These are phyloP conservation scores for Microcebus jonahi DNA, from an alignment of 2,113 vertebrate genomes.

Conservation along the genomic window DNA sequence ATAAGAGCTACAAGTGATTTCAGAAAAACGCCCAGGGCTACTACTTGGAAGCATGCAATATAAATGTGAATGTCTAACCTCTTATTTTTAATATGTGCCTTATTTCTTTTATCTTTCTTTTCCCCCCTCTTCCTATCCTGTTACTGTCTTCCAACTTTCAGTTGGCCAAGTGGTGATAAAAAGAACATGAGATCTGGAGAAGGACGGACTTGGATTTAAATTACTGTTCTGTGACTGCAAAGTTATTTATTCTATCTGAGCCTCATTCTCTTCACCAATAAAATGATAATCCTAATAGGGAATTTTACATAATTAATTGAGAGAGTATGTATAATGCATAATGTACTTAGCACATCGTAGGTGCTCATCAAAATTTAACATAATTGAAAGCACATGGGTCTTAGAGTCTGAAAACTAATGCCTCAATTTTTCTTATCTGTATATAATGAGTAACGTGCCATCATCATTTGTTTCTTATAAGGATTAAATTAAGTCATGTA, in stretches of 20 bases:
- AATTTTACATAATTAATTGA: conserved; percentile 38
- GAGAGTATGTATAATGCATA: background rate
- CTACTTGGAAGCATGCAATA: background rate
- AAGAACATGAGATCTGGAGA: background rate
- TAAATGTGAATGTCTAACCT: background rate
- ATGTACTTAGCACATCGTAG: conserved; percentile 5
- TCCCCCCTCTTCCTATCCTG: background rate
- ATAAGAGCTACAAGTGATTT: background rate
- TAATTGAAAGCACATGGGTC: background rate
- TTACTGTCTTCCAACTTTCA: background rate
- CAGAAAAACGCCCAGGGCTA: background rate
- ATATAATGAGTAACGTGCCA: background rate
- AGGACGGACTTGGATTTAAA: background rate
- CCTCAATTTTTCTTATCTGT: background rate
- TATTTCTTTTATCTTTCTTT: background rate
- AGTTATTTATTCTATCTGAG: background rate
- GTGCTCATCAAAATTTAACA: conserved; percentile 9
- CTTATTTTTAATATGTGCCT: background rate
- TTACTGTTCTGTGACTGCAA: background rate
- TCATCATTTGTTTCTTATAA: background rate
- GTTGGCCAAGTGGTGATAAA: background rate
- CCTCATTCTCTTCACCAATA: conserved; percentile 34
- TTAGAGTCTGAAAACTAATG: background rate
- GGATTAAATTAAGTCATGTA: background rate
- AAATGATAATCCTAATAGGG: background rate